Evolutionary conservation across 1,140 invertebrate species (phyloP).

Genomic region (Euura lappo): DNA sequence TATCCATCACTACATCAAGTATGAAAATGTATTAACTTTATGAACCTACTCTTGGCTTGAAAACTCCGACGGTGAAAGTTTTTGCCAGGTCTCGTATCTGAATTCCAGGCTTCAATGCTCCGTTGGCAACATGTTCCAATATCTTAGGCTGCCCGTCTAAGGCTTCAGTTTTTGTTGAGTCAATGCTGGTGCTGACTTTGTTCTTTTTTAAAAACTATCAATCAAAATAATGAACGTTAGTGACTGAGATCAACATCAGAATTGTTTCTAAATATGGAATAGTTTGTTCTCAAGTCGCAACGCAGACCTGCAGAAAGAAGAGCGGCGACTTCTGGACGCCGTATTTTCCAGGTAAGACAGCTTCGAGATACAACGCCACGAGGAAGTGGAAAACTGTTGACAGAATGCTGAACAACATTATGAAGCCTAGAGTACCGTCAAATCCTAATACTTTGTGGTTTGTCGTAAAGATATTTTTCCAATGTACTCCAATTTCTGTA

Average conservation of each 20-base stretch:
- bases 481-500: conserved; percentile 65
- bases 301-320: conserved; percentile 58
- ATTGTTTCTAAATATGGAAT: background rate
- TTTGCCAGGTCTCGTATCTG: conserved; percentile 54
- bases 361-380: conserved; percentile 62
- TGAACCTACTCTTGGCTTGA: conserved; percentile 41
- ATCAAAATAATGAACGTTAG: conserved; percentile 12
- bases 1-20: background rate
- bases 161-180: conserved; percentile 35
- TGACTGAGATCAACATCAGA: background rate
- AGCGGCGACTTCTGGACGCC: conserved; percentile 62
- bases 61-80: conserved; percentile 40
- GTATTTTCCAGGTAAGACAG: conserved; percentile 61
- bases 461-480: conserved; percentile 59
- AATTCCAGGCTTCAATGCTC: conserved; percentile 45
- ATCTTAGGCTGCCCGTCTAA: conserved; percentile 30
- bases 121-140: conserved; percentile 44
- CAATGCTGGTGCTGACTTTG: conserved; percentile 32
- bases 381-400: conserved; percentile 57
- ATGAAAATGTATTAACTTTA: background rate
- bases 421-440: conserved; percentile 52
- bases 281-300: background rate
- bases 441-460: conserved; percentile 62
- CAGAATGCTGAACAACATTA: conserved; percentile 57
- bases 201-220: conserved; percentile 45